These are phyloP conservation scores for Amiota communis DNA, from an alignment of 2,888 invertebrate species.

Conservation along the genomic window DNA sequence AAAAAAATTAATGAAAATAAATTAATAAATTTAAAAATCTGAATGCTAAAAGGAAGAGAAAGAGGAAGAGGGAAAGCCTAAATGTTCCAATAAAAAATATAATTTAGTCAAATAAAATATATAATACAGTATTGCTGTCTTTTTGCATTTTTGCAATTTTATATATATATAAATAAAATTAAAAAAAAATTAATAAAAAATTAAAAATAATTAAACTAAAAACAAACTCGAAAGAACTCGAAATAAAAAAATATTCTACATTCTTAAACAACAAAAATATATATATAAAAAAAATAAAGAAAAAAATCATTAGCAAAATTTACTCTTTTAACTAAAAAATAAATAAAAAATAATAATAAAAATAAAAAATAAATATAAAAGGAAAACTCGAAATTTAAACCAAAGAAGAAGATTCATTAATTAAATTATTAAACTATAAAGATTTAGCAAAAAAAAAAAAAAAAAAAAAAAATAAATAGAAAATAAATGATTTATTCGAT, in stretches of 20 bases:
- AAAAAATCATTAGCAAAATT: slow-evolving; percentile 69
- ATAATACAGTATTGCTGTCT: slow-evolving; percentile 69
- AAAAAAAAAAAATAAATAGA: not conserved
- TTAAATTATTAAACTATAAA: slow-evolving; percentile 29
- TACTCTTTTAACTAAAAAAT: slow-evolving; percentile 71
- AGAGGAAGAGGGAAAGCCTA: slow-evolving; percentile 54
- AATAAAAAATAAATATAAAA: slow-evolving; percentile 50
- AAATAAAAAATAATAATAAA: slow-evolving; percentile 46
- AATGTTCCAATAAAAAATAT: slow-evolving; percentile 69
- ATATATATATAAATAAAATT: slow-evolving; percentile 60
- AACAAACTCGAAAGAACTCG: slow-evolving; percentile 34
- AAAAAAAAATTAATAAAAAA: slow-evolving; percentile 48
- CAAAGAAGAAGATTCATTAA: slow-evolving; percentile 21
- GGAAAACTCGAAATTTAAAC: slow-evolving; percentile 37
- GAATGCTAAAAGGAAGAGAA: slow-evolving; percentile 43
- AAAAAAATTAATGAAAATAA: slow-evolving; percentile 65
- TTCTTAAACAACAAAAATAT: slow-evolving; percentile 37
- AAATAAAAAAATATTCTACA: slow-evolving; percentile 43
- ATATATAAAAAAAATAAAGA: slow-evolving; percentile 44
- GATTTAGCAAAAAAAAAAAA: slow-evolving; percentile 26
- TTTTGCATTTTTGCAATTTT: slow-evolving; percentile 74
- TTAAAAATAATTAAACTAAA: too few relatives aligned
- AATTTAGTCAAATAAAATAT: slow-evolving; percentile 49
- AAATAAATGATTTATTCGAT: slow-evolving; percentile 49
- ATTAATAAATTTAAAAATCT: slow-evolving; percentile 39